Evolutionary conservation across 2,797 vertebrate genomes (phyloP).

Genomic region (Enteromius trimaculatus): DNA sequence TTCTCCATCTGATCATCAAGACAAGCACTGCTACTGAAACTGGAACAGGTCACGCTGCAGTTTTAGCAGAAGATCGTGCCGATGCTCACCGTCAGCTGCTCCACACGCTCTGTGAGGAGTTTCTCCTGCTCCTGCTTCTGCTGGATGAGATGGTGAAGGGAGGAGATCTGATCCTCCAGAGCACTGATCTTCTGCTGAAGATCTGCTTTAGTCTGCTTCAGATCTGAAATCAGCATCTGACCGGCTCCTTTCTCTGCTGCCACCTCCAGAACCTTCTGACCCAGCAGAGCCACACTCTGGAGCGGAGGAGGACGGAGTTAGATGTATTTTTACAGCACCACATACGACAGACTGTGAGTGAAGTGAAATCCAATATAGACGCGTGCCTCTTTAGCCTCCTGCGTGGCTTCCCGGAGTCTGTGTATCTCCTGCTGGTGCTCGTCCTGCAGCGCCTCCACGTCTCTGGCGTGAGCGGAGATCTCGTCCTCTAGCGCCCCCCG

Average conservation of each 20-base stretch:
- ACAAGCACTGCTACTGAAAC: not conserved
- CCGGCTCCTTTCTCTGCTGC: conserved; percentile 72
- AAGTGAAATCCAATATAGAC: not conserved
- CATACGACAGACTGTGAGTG: not conserved
- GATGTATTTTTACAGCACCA: not conserved
- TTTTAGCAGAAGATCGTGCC: not conserved
- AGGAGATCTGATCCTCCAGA: conserved; percentile 77
- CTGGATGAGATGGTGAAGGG: conserved; percentile 77
- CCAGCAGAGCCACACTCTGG: conserved; percentile 80
- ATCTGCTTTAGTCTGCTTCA: conserved; percentile 80
- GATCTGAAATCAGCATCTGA: conserved; percentile 72
- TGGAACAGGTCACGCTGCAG: not conserved
- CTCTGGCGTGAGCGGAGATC: conserved; percentile 88
- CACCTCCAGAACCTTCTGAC: conserved; percentile 73
- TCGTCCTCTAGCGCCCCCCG: conserved; percentile 93
- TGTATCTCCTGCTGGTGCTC: conserved; percentile 84
- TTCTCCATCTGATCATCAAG: conserved; percentile 82
- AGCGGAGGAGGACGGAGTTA: not conserved
- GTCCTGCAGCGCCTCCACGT: conserved; percentile 87
- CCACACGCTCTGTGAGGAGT: conserved; percentile 75
- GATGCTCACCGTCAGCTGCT: conserved; percentile 78
- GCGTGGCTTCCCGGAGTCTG: conserved; percentile 78
- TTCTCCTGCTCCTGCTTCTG: conserved; percentile 76
- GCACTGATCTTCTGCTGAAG: conserved; percentile 76
- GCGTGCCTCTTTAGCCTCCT: conserved; percentile 79